Evolutionary conservation across 2,797 vertebrate genomes (phyloP).

Genomic region (Gastrophryne carolinensis): DNA sequence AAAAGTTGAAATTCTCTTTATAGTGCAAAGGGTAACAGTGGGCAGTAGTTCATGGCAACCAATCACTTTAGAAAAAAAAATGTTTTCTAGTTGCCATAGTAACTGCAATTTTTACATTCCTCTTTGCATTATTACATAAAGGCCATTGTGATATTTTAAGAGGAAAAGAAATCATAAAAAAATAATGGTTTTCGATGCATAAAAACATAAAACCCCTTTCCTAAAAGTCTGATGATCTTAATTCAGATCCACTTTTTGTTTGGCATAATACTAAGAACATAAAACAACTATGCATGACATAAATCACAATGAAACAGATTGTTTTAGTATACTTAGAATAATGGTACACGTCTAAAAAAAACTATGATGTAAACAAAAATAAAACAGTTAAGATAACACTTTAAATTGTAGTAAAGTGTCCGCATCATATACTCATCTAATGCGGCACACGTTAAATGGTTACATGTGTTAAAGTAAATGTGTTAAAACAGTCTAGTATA

Average conservation of each 20-base stretch:
- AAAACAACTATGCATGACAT: conserved; percentile 70
- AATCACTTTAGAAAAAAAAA: not conserved
- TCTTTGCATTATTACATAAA: not conserved
- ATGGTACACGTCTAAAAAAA: conserved; percentile 68
- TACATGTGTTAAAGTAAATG: conserved; percentile 72
- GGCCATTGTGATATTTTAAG: not conserved
- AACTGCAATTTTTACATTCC: not conserved
- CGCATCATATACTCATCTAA: conserved; percentile 64
- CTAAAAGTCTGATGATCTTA: not conserved
- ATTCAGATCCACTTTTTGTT: conserved; percentile 67
- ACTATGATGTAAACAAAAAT: conserved; percentile 80
- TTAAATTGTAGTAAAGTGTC: conserved; percentile 73
- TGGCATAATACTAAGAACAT: conserved; percentile 68
- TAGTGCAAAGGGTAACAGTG: not conserved
- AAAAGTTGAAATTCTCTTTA: too few species aligned
- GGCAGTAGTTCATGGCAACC: not conserved
- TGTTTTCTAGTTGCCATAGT: not conserved
- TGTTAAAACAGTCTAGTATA: conserved; percentile 69
- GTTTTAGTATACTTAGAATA: conserved; percentile 66
- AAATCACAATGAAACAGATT: conserved; percentile 64
- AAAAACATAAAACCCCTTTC: not conserved
- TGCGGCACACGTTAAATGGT: conserved; percentile 68
- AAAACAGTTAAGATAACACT: conserved; percentile 78
- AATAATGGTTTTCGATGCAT: not conserved
- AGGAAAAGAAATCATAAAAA: not conserved